Evolutionary conservation across 2,113 vertebrate genomes (phyloP), one percentile per base, ranked within the genome.

Genomic region (Paramormyrops kingsleyae): DNA sequence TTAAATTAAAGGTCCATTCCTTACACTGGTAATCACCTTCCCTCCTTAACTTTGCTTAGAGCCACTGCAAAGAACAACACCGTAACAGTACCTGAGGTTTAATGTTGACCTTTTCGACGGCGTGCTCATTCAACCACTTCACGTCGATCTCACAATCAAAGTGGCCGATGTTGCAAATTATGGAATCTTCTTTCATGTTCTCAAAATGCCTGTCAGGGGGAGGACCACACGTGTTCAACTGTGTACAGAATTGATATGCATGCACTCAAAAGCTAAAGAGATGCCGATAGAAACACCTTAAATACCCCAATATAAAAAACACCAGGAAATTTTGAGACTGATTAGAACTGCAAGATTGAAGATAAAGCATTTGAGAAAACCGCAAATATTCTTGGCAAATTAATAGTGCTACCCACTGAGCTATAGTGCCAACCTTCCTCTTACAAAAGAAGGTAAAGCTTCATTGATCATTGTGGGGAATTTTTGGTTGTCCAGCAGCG

Each of bases 91-190:
- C 99, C 97, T 99, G 99, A 42, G 99, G 96, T 90, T 99, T 99
- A 92, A 99, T 94, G 92, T 98, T 99, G 93, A 99, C 94, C 39
- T 95, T 97, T 91, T 97, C 93, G 0, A 94, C 96, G 0, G 98
- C 96, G 0, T 99, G 97, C 9, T 97, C 96, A 52, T 94, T 97
- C 74, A 99, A 95, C 98, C 98, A 99, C 92, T 93, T 96, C 56
- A 98, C 97, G 88, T 99, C 99, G 47, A 99, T 97, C 94, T 99
- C 99, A 83, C 98, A 97, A 88, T 99, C 99, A 88, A 99, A 99
- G 91, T 99, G 99, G 47, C 98, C 99, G 3, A 99, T 99, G 93
- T 99, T 99, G 91, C 99, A 99, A 13, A 99, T 97, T 0, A 99
- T 97, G 92, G 98, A 89, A 56, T 99, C 98, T 44, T 99, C 99